Base-by-base conservation (phyloP, 2,113 vertebrate species). In the Sigmodon hispidus region DNA sequence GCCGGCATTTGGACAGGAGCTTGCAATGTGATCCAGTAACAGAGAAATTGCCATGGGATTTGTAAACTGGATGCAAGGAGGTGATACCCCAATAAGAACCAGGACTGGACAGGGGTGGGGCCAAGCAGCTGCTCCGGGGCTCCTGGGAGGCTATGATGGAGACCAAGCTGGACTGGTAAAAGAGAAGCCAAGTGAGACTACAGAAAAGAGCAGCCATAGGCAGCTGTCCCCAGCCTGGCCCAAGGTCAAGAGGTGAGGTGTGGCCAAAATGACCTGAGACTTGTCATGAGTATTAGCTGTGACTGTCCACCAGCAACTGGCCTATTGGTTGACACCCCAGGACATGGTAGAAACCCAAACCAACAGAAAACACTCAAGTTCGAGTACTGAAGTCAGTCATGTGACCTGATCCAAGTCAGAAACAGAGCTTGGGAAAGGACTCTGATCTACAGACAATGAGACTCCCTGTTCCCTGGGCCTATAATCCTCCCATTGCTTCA, bases 1-100 rank as follows among this genome's bases (percentile, higher is more conserved):
- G 96, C 96, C 97, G 84, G 90, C 95, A 90, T 88, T 97, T 98
- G 97, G 97, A 98, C 93, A 96, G 94, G 93, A 94, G 95, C 80
- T 95, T 97, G 97, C 96, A 98, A 97, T 43, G 94, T 75, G 97
- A 98, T 97, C 97, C 97, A n/a, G 97, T 97, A 96, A 97, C 97
- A 96, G 50, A 96, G 97, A 96, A 98, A 94, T 87, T 93, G 89
- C 94, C 83, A 73, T 90, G 96, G 97, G 93, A 97, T 72, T 96
- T 93, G 31, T 19, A 7, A 90, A 79, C 96, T 97, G 95, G 83
- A 91, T 72, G 65, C 94, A 59, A 1, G 1, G 93, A 97, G 96
- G 94, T 93, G 93, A 97, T 70, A 96, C 92, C 96, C 96, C 86
- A 97, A 57, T 5, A 26, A 96, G 93, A 96, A 97, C 75, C 57